Evolutionary conservation across 2,797 vertebrate genomes (phyloP).

Genomic region (Vireo griseus): DNA sequence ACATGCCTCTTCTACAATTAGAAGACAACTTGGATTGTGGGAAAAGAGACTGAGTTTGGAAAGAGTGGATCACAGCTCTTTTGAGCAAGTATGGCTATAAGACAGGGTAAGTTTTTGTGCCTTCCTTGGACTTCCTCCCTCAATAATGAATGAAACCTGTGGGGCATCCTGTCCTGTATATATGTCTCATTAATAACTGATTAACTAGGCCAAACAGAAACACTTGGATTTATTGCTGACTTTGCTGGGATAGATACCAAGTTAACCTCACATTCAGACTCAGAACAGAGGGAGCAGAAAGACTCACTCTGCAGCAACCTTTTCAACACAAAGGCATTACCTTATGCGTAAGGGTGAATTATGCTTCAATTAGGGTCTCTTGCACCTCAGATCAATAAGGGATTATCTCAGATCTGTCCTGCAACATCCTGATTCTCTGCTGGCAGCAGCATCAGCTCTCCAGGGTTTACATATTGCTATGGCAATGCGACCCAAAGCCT

Average conservation of each 20-base stretch:
- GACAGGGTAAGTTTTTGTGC: not conserved
- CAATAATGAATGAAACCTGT: not conserved
- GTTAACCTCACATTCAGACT: not conserved
- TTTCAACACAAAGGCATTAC: not conserved
- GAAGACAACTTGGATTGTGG: not conserved
- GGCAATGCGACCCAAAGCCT: not conserved
- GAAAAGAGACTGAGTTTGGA: not conserved
- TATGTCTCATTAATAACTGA: not conserved
- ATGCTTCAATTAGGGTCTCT: not conserved
- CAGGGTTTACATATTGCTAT: not conserved
- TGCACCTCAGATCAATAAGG: not conserved
- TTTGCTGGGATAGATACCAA: not conserved
- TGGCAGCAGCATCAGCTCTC: not conserved
- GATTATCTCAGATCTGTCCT: not conserved
- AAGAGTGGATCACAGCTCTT: not conserved
- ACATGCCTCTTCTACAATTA: not conserved
- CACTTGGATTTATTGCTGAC: not conserved
- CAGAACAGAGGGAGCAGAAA: not conserved
- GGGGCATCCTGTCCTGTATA: not conserved
- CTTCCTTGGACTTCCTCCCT: not conserved
- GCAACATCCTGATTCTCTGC: not conserved
- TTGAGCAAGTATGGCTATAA: not conserved
- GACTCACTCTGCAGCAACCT: not conserved
- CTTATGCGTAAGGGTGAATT: not conserved
- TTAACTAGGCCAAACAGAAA: not conserved